Conservation (phyloP, 1,140 invertebrate genomes). For the Heliconius himera region DNA sequence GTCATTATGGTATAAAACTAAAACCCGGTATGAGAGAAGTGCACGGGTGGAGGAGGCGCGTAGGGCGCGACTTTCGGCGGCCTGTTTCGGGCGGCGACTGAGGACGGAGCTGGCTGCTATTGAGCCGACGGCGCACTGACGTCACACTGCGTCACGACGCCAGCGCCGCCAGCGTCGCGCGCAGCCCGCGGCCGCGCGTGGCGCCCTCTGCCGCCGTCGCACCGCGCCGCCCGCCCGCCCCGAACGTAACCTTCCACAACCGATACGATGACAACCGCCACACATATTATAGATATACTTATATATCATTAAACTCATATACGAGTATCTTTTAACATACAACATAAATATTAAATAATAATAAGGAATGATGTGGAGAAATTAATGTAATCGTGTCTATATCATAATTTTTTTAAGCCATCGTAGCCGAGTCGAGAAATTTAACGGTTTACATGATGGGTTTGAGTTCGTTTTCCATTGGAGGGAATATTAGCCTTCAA, state of each 20-base stretch:
- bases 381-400: no score
- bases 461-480: no score
- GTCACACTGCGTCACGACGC: slow-evolving; percentile 82
- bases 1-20: slow-evolving; percentile 78
- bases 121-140: slow-evolving; percentile 77
- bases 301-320: background rate
- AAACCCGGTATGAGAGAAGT: slow-evolving; percentile 76
- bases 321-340: no score
- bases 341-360: no score
- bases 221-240: slow-evolving; percentile 48
- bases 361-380: no score
- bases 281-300: background rate
- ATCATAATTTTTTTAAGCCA: no score
- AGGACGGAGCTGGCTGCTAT: slow-evolving; percentile 69
- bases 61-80: slow-evolving; percentile 74
- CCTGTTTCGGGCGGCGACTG: slow-evolving; percentile 79
- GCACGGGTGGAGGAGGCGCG: slow-evolving; percentile 73
- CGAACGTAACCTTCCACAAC: slow-evolving; percentile 72
- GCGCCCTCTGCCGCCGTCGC: slow-evolving; percentile 50
- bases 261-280: slow-evolving; percentile 63
- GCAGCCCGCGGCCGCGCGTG: slow-evolving; percentile 52
- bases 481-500: no score
- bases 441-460: no score
- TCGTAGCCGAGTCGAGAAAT: no score
- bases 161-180: slow-evolving; percentile 70